Conservation (phyloP, 2,888 invertebrate genomes). For the Acheta domesticus region DNA sequence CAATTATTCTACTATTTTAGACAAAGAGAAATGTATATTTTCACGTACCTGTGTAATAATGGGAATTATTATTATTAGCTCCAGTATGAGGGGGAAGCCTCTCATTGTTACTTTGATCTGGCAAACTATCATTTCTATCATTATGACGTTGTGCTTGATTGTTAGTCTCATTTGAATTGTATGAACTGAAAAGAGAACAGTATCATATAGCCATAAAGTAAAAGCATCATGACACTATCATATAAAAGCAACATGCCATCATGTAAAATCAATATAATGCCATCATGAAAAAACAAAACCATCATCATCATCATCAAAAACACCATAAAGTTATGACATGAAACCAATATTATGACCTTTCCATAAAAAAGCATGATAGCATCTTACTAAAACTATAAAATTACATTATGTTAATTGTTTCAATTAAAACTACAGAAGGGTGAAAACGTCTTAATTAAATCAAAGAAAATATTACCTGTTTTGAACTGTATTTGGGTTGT, state of each 20-base stretch:
- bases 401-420: too few species aligned
- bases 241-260: neutral
- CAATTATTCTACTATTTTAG: neutral
- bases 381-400: too few species aligned
- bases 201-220: too few species aligned
- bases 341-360: too few species aligned
- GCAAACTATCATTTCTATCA: neutral
- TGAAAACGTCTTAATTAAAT: too few species aligned
- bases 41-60: slow-evolving; percentile 31
- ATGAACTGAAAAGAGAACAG: slow-evolving; percentile 20
- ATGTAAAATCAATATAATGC: too few species aligned
- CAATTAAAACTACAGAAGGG: neutral
- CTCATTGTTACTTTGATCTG: neutral
- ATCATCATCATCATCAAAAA: too few species aligned
- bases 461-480: slow-evolving; percentile 20
- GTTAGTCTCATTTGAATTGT: slow-evolving; percentile 21
- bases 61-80: slow-evolving; percentile 6
- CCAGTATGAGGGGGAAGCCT: neutral
- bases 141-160: neutral
- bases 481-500: slow-evolving; percentile 23
- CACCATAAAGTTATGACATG: too few species aligned
- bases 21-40: neutral
- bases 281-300: too few species aligned
- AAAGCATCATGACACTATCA: too few species aligned
- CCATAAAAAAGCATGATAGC: too few species aligned